Evolutionary conservation across 2,888 invertebrate genomes (phyloP), one percentile per base, ranked within the genome.

Genomic region (Acrocera orbiculus): DNA sequence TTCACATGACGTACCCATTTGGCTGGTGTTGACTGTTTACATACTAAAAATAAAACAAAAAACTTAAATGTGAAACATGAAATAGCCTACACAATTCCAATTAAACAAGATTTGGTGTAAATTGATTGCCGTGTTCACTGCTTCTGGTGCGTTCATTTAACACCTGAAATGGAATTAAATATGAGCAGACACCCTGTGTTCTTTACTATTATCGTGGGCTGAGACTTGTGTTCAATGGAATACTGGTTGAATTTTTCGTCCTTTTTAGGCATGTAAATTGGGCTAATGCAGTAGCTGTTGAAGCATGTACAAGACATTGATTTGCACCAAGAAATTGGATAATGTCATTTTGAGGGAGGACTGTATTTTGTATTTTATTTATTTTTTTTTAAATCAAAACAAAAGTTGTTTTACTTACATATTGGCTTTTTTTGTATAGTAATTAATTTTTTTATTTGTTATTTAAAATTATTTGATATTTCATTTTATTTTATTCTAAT

Each of bases 81-180:
- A 34, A 28, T 32, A 37, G 40, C 37, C 40, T 40, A 40, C 40
- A 40, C 37, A 33, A 31, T 31, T 31, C 41, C 41, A 41, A 41
- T 41, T 41, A 41, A 41, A 38, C 35, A 41, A 32, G 37, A 26
- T 31, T 37, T 32, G 37, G 41, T 37, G 41, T 41, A 41, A 41
- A 41, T 41, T 41, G 41, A 41, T 41, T 41, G 37, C 41, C 39
- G 34, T 41, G 41, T 39, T 41, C 38, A 31, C 31, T 39, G 41
- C 41, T 41, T 41, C 39, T 41, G 38, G 38, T 40, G 39, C 41
- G 41, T 41, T 35, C 37, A 33, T 34, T 41, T 41, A 41, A 41
- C 41, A 41, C 41, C 41, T 41, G 41, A 41, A 39, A 33, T 35
- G 30, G 35, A 40, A 40, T 37, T 40, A 37, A 32, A 37, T 37